A percentile compares a stretch with the other conserved stretches of the same genome.
Evolutionary conservation across 2,797 vertebrate species (phyloP).

Genomic region (Tachyglossus aculeatus): DNA sequence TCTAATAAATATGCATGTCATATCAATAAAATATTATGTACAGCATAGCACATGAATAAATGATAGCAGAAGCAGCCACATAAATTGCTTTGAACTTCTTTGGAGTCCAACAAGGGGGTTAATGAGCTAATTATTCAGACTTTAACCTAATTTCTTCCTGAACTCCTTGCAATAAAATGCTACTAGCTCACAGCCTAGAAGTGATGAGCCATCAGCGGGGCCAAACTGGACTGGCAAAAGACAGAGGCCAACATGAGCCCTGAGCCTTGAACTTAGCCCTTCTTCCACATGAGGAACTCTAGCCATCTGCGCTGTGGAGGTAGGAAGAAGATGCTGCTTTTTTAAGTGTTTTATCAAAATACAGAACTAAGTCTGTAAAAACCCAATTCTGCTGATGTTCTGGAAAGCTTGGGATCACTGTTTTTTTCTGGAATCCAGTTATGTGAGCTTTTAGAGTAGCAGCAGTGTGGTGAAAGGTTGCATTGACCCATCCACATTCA

Average conservation of each 20-base stretch:
- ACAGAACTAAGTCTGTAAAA: too few relatives aligned
- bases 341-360: background rate
- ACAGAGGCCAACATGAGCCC: too few relatives aligned
- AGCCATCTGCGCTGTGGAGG: too few relatives aligned
- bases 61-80: background rate
- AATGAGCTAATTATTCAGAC: slow-evolving; percentile 25
- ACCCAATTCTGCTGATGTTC: too few relatives aligned
- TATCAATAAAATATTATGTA: slow-evolving; percentile 53
- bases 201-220: background rate
- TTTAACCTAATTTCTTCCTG: slow-evolving; percentile 10
- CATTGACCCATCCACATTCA: too few relatives aligned
- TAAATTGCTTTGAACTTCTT: background rate
- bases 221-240: background rate
- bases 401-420: too few relatives aligned
- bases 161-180: background rate
- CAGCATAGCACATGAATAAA: background rate
- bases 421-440: too few relatives aligned
- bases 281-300: too few relatives aligned
- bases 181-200: background rate
- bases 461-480: too few relatives aligned
- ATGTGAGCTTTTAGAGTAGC: too few relatives aligned
- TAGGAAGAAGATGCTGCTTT: background rate
- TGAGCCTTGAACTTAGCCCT: background rate
- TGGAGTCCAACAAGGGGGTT: slow-evolving; percentile 8
- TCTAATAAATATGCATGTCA: slow-evolving; percentile 61